Evolutionary conservation across 1,140 invertebrate species (phyloP).

Genomic region (Polyergus mexicanus): DNA sequence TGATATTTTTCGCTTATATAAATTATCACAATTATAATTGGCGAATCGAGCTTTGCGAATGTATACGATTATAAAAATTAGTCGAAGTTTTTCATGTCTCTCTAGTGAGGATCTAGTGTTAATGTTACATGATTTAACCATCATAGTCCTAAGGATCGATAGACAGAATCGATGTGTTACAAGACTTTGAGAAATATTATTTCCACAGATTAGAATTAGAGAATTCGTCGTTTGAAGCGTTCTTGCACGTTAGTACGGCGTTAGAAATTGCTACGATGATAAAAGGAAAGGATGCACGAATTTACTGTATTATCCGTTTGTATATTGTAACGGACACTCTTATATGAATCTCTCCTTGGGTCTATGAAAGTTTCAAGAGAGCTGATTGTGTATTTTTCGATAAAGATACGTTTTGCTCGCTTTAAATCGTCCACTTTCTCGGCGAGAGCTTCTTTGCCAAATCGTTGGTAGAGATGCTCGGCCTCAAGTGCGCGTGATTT

Average conservation of each 20-base stretch:
- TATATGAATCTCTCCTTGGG: constrained; percentile 27
- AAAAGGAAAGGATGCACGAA: background rate
- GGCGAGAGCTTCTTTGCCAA: constrained; percentile 9
- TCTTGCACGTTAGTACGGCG: constrained; percentile 44
- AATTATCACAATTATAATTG: constrained; percentile 39
- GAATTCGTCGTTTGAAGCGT: constrained; percentile 33
- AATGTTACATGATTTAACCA: constrained; percentile 24
- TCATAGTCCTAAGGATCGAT: constrained; percentile 53
- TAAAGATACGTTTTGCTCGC: constrained; percentile 50
- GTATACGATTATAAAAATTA: constrained; percentile 50
- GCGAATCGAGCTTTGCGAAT: constrained; percentile 38
- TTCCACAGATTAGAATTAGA: constrained; percentile 16
- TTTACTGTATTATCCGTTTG: background rate
- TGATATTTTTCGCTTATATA: constrained; percentile 24
- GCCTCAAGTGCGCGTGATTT: background rate
- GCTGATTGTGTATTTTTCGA: constrained; percentile 6
- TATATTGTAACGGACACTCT: background rate
- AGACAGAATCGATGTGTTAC: constrained; percentile 33
- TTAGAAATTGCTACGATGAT: no score
- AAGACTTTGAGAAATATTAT: constrained; percentile 21
- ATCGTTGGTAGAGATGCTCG: background rate
- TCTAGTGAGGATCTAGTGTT: constrained; percentile 29
- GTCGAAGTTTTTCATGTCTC: constrained; percentile 19
- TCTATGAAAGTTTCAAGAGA: constrained; percentile 41
- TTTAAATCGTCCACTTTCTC: constrained; percentile 40